Conservation (phyloP, 2,888 invertebrate species). For the Euplagia quadripunctaria region DNA sequence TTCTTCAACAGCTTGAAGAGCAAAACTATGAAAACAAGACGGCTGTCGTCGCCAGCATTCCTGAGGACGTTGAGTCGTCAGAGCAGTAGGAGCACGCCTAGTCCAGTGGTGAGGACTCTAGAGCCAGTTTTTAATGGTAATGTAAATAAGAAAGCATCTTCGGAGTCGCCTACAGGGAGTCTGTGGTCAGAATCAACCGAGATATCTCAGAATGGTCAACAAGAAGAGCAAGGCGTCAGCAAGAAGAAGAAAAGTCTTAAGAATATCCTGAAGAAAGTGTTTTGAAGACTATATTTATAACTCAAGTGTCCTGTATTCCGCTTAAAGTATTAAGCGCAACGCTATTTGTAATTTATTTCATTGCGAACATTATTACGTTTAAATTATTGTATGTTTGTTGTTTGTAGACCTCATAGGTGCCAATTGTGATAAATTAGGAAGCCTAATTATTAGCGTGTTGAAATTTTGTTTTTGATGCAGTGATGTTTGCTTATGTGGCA, state of each 20-base stretch:
- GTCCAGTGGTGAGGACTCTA: conserved; percentile 70
- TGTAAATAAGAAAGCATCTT: conserved; percentile 71
- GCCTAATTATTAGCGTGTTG: conserved; percentile 75
- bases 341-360: conserved; percentile 80
- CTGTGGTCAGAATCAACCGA: conserved; percentile 84
- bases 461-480: conserved; percentile 66
- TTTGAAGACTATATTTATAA: conserved; percentile 82
- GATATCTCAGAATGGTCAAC: conserved; percentile 76
- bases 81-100: conserved; percentile 78
- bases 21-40: conserved; percentile 84
- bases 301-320: conserved; percentile 53
- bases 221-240: conserved; percentile 66
- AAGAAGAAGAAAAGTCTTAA: conserved; percentile 91
- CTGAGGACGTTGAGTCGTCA: conserved; percentile 86
- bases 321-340: conserved; percentile 58
- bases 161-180: conserved; percentile 82
- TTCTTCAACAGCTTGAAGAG: conserved; percentile 81
- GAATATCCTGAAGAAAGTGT: conserved; percentile 93
- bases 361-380: conserved; percentile 74
- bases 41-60: conserved; percentile 88
- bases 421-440: conserved; percentile 86
- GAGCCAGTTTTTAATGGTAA: conserved; percentile 79
- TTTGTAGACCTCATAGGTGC: conserved; percentile 82
- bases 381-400: conserved; percentile 74
- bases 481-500: conserved; percentile 62